phyloP scores from a whole-genome alignment of 2,888 invertebrate species.

The Crepidodera aurea region DNA sequence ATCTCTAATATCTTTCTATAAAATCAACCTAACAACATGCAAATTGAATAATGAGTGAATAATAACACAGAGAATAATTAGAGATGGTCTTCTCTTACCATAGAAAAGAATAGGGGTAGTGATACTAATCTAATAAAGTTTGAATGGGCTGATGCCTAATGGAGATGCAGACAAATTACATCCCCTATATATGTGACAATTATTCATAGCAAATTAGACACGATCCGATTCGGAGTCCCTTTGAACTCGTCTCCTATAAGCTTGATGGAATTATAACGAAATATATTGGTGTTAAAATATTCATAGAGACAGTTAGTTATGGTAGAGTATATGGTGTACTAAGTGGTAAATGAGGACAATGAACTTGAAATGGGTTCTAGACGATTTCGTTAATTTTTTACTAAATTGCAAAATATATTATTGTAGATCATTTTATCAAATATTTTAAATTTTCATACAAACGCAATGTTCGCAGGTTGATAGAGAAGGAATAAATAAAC shows the following conservation, averaged over 20 bases:
- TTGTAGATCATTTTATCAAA: no score
- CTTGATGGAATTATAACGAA: conserved; percentile 8
- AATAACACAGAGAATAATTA: conserved; percentile 16
- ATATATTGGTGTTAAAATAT: conserved; percentile 16
- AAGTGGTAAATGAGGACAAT: no score
- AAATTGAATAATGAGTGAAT: conserved; percentile 17
- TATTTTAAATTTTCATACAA: no score
- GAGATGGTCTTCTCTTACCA: conserved; percentile 4
- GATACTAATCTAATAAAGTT: conserved; percentile 48
- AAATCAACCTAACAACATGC: conserved; percentile 6
- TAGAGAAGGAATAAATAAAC: no score
- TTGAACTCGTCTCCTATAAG: conserved; percentile 8
- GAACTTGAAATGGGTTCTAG: no score
- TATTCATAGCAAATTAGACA: conserved; percentile 43
- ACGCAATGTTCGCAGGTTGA: no score
- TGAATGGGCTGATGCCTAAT: conserved; percentile 45
- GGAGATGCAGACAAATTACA: conserved; percentile 49
- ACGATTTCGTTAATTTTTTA: no score
- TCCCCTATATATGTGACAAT: conserved; percentile 47
- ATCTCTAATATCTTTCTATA: not conserved
- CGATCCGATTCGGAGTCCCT: conserved; percentile 8
- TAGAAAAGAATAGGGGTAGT: conserved; percentile 44
- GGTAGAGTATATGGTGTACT: not conserved
- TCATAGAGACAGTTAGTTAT: not conserved
- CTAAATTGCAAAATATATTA: no score